These are phyloP conservation scores for Amniataba percoides DNA, from an alignment of 2,797 vertebrate species.

Conservation along the genomic window DNA sequence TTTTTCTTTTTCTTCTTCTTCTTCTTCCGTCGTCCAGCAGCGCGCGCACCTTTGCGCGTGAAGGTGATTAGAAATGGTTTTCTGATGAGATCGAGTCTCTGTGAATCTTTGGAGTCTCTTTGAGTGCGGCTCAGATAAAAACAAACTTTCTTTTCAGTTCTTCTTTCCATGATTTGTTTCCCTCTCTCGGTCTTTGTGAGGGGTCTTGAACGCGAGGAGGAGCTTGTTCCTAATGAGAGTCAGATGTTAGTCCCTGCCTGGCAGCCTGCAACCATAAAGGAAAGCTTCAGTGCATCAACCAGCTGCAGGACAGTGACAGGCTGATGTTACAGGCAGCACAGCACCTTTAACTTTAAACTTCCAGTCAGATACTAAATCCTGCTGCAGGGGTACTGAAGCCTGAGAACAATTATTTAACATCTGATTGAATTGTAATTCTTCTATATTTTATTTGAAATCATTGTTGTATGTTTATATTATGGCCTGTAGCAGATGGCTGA, in stretches of 20 bases:
- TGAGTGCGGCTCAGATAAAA: not conserved
- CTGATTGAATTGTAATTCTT: not conserved
- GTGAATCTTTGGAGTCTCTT: not conserved
- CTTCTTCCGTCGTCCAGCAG: not conserved
- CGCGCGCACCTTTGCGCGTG: not conserved
- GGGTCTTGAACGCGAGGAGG: slow-evolving; percentile 48
- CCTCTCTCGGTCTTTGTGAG: slow-evolving; percentile 6
- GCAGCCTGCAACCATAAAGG: slow-evolving; percentile 26
- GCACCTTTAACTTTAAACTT: not conserved
- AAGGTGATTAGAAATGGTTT: not conserved
- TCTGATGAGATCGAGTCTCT: not conserved
- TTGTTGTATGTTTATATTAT: not conserved
- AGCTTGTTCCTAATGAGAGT: slow-evolving; percentile 76
- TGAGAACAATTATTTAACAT: not conserved
- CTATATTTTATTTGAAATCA: not conserved
- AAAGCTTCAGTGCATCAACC: not conserved
- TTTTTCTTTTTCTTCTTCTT: not conserved
- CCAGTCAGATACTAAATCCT: too few relatives aligned
- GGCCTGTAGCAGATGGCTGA: rapidly evolving
- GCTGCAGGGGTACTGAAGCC: not conserved
- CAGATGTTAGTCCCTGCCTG: slow-evolving; percentile 77
- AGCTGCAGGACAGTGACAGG: slow-evolving; percentile 9
- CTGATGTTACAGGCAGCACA: not conserved
- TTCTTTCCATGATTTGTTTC: not conserved
- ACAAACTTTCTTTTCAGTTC: not conserved